Base-by-base conservation (phyloP, 2,888 invertebrate genomes). In the Netelia virgata region DNA sequence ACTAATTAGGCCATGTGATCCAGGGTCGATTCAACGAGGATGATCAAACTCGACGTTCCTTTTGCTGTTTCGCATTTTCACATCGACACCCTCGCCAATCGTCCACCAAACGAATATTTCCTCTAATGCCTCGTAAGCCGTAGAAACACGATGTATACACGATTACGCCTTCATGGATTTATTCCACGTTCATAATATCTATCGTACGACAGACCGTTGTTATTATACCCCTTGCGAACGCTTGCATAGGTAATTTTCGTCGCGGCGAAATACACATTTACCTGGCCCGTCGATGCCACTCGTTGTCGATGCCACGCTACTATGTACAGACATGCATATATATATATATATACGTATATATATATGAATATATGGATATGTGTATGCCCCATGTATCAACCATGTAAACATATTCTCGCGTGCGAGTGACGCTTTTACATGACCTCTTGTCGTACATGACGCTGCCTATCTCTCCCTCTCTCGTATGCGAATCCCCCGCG, bases 341-440 rank as follows among this genome's bases (percentile, higher is more conserved):
- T 28, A 61, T 28, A 50, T 11, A 47, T 11, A 64, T 14, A 16
- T n/a, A 36, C 20, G 14, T 75, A 41, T 68, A 20, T 63, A 36
- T 23, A 66, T 20, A 64, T 55, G 14, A 55, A n/a, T 55, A 16
- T 55, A 50, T 11, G 10, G 8, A 50, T 59, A 47, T 55, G 5
- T 28, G 14, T 47, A 6, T 14, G 47, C 47, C 6, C 14, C 63
- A 36, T 68, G 36, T 59, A 73, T 59, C 18, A 61, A 75, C 23
- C 74, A 47, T 50, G 75, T 80, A 80, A 83, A 80, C 57, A 61
- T 73, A 81, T 80, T 84, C 80, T 76, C 66, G 84, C 83, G 76
- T 76, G 72, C 41, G 72, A n/a, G 53, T 36, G 11, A 69, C 53
- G 76, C 43, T 55, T 59, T 43, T 43, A 18, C 41, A 61, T 57